Evolutionary conservation across 2,797 vertebrate genomes (phyloP), one percentile per base, ranked within the genome.

Genomic region (Fringilla coelebs): DNA sequence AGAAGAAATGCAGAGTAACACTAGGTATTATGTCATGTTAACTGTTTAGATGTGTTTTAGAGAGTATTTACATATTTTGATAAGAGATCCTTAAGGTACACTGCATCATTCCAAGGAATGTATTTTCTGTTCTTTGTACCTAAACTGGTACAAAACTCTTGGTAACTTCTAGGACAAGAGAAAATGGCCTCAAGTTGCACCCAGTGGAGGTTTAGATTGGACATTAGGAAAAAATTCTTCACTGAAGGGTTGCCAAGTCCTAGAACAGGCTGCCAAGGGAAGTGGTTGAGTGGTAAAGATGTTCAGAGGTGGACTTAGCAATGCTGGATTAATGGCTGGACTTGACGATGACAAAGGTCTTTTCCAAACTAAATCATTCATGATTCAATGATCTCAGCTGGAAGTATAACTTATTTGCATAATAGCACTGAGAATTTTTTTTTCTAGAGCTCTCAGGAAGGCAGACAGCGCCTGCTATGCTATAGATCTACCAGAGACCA

Each of bases 61-160:
- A 72, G 41, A 62, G 8, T 13, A 14, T 85, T 82, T 46, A 83
- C 31, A 51, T 26, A 65, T 60, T 76, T 72, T 68, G 46, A 48
- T 68, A 55, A 72, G 21, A 72, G 2, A 11, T 24, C 17, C 21
- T 17, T 10, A 19, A 40, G 26, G 60, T 62, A 58, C 11, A 46
- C 6, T 3, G 1, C 21, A 43, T 36, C n/a, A 43, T 25, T 80
- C 36, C 25, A 70, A 51, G 26, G 13, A 71, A 11, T 0, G 0
- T 25, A 24, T 51, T 81, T 61, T 80, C 20, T 85, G 8, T 22
- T 84, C 34, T 41, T 36, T 48, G 15, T 43, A 16, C 11, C 9
- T 21, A 51, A 74, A 85, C 13, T 40, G 9, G 9, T 40, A 65
- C 14, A 61, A 78, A 60, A 49, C 4, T 36, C 20, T 63, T 78